These are phyloP conservation scores for Drosophila orena DNA, from an alignment of 1,140 invertebrate genomes.

Conservation along the genomic window DNA sequence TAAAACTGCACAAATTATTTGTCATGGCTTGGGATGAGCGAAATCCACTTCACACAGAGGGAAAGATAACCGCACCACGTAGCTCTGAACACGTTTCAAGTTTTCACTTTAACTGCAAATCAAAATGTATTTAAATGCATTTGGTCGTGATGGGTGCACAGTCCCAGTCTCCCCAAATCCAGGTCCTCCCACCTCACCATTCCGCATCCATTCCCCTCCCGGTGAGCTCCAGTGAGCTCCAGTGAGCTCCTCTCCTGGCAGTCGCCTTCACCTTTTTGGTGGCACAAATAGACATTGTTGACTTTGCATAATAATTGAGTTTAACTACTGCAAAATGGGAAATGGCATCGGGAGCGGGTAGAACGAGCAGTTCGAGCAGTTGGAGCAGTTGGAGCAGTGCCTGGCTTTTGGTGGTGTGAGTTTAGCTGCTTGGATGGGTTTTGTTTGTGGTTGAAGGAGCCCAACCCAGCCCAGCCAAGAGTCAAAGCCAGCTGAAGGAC, in stretches of 20 bases:
- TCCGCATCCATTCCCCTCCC: not conserved
- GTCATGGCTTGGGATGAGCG: slow-evolving; percentile 39
- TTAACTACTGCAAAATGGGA: slow-evolving; percentile 73
- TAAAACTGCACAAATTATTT: slow-evolving; percentile 82
- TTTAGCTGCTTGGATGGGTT: slow-evolving; percentile 77
- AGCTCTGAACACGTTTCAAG: slow-evolving; percentile 59
- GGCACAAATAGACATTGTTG: slow-evolving; percentile 80
- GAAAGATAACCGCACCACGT: slow-evolving; percentile 60
- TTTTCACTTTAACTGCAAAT: slow-evolving; percentile 77
- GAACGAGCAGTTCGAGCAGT: not conserved
- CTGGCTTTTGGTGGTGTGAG: slow-evolving; percentile 35
- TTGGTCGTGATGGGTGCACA: slow-evolving; percentile 58
- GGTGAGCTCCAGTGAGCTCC: not conserved
- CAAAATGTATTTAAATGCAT: slow-evolving; percentile 83
- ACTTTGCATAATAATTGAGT: slow-evolving; percentile 83
- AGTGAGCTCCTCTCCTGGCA: slow-evolving; percentile 1
- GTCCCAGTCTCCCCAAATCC: slow-evolving; percentile 7
- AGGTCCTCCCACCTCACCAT: not conserved
- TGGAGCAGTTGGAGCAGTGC: not conserved
- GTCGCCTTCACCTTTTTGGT: slow-evolving; percentile 63
- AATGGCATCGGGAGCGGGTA: slow-evolving; percentile 6
- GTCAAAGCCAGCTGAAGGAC: slow-evolving; percentile 65
- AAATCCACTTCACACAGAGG: slow-evolving; percentile 13
- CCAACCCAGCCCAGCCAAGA: slow-evolving; percentile 41
- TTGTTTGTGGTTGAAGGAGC: slow-evolving; percentile 69